Evolutionary conservation across 2,113 vertebrate genomes (phyloP), one percentile per base, ranked within the genome.

Genomic region (Salvelinus sp.): DNA sequence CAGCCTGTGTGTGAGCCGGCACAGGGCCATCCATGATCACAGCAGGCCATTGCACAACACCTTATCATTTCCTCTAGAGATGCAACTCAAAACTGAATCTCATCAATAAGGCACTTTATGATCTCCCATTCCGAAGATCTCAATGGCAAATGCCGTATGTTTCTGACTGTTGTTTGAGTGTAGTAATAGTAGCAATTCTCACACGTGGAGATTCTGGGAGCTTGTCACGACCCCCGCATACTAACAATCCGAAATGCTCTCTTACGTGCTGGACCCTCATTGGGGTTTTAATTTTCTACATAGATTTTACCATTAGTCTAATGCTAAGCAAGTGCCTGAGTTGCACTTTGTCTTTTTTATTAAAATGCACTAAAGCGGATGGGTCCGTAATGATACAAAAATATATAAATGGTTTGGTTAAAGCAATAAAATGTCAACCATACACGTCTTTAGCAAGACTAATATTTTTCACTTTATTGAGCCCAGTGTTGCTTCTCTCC

Each of bases 51-150:
- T 90, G 90, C 90, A 90, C 90, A 90, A 91, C 90, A 91, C 86
- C 90, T 91, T 92, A 91, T 92, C 88, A 90, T 91, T 92, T 92
- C 91, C 91, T 91, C 88, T 87, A 82, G 78, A 85, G 81, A 88
- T 89, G 92, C 90, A 92, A 93, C 87, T 83, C 76, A 87, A 92
- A 90, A 90, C 91, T 78, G 38, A 81, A 47, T 77, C 88, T 89
- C 86, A 92, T 93, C 86, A 92, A 93, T 93, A 92, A 93, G 93
- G 89, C 70, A 92, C 78, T 27, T 81, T 67, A 62, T 84, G 88
- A 91, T 90, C 88, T 88, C 82, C 87, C 84, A 80, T 87, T 88
- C 88, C 85, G 38, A 85, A 91, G 82, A 88, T 88, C 85, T 89
- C 86, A 77, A 84, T 87, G 84, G 88, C 85, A 87, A 83, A 88